These are phyloP conservation scores for Erebia aethiops DNA, from an alignment of 2,888 invertebrate genomes.

Conservation along the genomic window DNA sequence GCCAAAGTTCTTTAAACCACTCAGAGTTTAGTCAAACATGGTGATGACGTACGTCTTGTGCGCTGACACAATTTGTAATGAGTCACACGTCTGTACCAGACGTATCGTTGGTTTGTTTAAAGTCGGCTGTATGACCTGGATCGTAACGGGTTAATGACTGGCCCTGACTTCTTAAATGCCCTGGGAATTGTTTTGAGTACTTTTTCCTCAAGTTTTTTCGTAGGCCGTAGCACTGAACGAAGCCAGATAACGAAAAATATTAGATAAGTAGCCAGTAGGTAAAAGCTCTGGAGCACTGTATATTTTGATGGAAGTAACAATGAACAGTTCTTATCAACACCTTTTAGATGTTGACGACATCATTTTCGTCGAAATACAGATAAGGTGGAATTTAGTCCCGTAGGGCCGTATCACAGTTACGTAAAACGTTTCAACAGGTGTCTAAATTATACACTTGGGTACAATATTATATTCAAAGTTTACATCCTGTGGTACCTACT, in stretches of 20 bases:
- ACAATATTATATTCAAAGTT: background rate
- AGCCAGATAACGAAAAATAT: background rate
- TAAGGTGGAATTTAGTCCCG: background rate
- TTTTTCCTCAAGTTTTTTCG: constrained; percentile 41
- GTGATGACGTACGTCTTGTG: constrained; percentile 34
- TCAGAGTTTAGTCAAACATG: constrained; percentile 36
- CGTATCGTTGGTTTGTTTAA: constrained; percentile 55
- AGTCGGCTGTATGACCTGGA: constrained; percentile 68
- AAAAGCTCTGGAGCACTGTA: background rate
- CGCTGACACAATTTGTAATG: constrained; percentile 43
- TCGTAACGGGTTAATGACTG: constrained; percentile 73
- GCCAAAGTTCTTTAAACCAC: constrained; percentile 36
- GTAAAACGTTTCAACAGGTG: background rate
- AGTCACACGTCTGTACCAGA: constrained; percentile 57
- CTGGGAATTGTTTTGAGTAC: constrained; percentile 60
- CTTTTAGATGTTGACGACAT: constrained; percentile 1
- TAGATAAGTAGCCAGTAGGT: background rate
- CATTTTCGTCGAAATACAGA: background rate
- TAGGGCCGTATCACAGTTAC: constrained; percentile 1
- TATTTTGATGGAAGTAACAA: background rate
- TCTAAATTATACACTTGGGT: background rate
- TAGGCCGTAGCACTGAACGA: background rate
- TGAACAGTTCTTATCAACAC: background rate
- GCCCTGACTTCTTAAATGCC: constrained; percentile 64
- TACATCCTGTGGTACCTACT: background rate